Base-by-base conservation (phyloP, 2,113 vertebrate species). In the Hemichromis elongatus region DNA sequence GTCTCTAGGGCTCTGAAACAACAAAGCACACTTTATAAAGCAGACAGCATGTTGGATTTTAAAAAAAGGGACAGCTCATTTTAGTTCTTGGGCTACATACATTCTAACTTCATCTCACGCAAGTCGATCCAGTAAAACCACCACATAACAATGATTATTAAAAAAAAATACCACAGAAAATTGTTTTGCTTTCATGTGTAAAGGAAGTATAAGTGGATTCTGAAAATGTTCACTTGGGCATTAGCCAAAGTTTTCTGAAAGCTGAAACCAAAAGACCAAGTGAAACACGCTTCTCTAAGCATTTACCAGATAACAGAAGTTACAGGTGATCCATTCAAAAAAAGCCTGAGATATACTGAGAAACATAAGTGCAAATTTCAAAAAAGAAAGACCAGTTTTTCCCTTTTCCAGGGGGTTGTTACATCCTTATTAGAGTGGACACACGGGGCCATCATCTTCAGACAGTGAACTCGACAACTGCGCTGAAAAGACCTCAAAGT, bases 1-100 rank as follows among this genome's bases (percentile, higher is more conserved):
- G 98, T 99, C 94, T 99, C 99, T 94, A 99, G 59, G 63, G 99
- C 98, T 94, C 99, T 99, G 82, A 59, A 91, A 92, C 7, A 82
- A 77, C 12, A 87, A 11, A 18, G 8, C 11, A 10, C 6, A 75
- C n/a, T 63, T 59, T 8, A 10, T 19, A 53, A 30, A 19, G 24
- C 33, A 5, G 13, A 30, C 7, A 14, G 19, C 12, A 33, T 18
- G 9, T 12, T 37, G 47, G 24, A 40, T 5, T 7, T 26, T 6
- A 9, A 21, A 1, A 19, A 9, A 2, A 3, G 35, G 5, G 26
- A 61, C 57, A 61, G 40, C 59, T 37, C 19, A 37, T 21, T 37
- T 13, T 63, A 63, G 33, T 33, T 63, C 59, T 37, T 63, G 59
- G 59, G 59, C 59, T 63, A 63, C 30, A 63, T 63, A 63, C 59